A percentile compares a stretch with the other conserved stretches of the same genome.
Evolutionary conservation across 2,797 vertebrate species (phyloP).

Genomic region (Nyctalus aviator): DNA sequence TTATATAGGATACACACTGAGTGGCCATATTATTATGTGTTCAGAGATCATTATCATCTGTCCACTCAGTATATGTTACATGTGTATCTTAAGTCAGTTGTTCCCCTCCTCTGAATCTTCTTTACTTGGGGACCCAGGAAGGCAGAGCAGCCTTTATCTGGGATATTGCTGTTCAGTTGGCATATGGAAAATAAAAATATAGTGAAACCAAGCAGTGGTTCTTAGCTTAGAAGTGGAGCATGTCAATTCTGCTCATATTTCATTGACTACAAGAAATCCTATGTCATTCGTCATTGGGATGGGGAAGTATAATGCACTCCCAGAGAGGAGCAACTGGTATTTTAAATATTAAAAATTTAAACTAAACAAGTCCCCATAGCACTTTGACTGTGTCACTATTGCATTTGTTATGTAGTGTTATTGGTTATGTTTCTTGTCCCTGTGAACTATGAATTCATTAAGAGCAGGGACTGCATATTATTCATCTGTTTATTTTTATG

Average conservation of each 20-base stretch:
- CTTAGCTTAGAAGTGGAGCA: not conserved
- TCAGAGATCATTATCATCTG: no score
- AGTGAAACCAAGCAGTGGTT: conserved; percentile 32
- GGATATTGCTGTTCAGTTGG: not conserved
- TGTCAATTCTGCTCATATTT: conserved; percentile 40
- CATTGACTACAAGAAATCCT: conserved; percentile 4
- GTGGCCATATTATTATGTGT: no score
- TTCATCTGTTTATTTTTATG: conserved; percentile 14
- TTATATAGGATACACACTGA: no score
- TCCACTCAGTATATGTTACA: not conserved
- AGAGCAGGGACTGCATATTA: not conserved
- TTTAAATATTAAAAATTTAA: conserved; percentile 51
- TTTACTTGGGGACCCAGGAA: not conserved
- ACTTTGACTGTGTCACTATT: not conserved
- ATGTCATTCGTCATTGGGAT: not conserved
- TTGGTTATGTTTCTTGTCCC: conserved; percentile 8
- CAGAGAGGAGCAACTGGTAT: conserved; percentile 5
- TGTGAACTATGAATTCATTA: conserved; percentile 23
- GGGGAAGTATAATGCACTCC: not conserved
- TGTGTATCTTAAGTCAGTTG: not conserved
- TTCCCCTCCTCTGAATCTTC: not conserved
- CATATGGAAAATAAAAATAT: not conserved
- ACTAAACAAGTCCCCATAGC: not conserved
- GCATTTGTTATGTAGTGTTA: conserved; percentile 23
- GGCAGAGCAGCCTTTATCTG: conserved; percentile 20